These are phyloP conservation scores for Limenitis camilla DNA, from an alignment of 2,888 invertebrate genomes.

Conservation along the genomic window DNA sequence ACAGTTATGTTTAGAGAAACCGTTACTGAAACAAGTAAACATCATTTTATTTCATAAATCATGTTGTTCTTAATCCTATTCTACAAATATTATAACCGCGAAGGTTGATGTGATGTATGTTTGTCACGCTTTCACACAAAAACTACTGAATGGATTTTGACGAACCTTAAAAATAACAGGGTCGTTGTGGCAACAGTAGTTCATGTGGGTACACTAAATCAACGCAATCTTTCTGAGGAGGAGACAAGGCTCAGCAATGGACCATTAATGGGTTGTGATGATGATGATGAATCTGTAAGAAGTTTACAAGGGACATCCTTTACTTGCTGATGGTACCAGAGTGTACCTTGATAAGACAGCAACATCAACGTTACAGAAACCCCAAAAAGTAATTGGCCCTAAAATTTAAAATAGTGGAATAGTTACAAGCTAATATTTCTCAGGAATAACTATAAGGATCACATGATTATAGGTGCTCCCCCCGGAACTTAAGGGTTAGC, in stretches of 20 bases:
- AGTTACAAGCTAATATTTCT: background rate
- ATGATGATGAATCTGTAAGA: background rate
- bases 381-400: background rate
- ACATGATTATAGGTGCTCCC: constrained; percentile 29
- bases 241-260: too few species aligned
- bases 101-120: too few species aligned
- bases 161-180: too few species aligned
- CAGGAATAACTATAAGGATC: background rate
- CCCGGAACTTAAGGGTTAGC: constrained; percentile 38
- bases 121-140: too few species aligned
- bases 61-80: background rate
- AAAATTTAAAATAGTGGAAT: background rate
- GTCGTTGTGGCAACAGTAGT: too few species aligned
- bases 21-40: constrained; percentile 76
- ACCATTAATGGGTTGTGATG: too few species aligned
- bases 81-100: background rate
- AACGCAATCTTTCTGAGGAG: too few species aligned
- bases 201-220: too few species aligned
- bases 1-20: constrained; percentile 80
- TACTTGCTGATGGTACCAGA: background rate
- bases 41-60: background rate
- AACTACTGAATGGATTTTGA: too few species aligned
- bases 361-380: background rate
- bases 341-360: background rate
- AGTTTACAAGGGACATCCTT: background rate